Evolutionary conservation across 1,140 invertebrate genomes (phyloP).

Genomic region (Caerostris darwini): DNA sequence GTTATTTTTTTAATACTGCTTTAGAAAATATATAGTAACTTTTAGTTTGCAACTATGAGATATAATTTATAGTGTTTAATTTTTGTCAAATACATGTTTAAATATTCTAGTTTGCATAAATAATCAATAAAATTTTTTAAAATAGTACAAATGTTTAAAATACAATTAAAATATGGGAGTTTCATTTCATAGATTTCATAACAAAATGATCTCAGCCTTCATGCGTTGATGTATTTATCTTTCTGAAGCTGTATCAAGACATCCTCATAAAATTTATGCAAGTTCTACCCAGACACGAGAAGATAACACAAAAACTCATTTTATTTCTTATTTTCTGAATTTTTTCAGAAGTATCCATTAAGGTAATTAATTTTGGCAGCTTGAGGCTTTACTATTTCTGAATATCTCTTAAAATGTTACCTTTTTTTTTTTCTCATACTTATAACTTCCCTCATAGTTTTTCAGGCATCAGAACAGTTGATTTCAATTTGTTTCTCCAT

Average conservation of each 20-base stretch:
- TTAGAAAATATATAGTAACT: no score
- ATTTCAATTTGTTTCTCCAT: constrained; percentile 66
- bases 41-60: no score
- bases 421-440: not conserved
- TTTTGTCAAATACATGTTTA: no score
- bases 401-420: constrained; percentile 64
- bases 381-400: constrained; percentile 64
- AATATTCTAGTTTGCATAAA: no score
- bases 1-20: no score
- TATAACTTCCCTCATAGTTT: not conserved
- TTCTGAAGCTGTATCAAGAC: not conserved
- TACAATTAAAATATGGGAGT: not conserved
- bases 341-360: constrained; percentile 53
- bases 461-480: constrained; percentile 25
- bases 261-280: constrained; percentile 44
- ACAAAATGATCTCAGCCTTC: not conserved
- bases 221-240: not conserved
- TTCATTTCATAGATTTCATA: not conserved
- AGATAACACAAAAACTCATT: constrained; percentile 21
- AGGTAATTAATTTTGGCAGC: constrained; percentile 59
- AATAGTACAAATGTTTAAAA: not conserved
- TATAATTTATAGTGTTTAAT: no score
- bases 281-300: not conserved
- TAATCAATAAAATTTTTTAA: not conserved
- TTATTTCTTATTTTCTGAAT: constrained; percentile 56